phyloP scores from a whole-genome alignment of 1,140 invertebrate genomes.

The Drosophila mauritiana region DNA sequence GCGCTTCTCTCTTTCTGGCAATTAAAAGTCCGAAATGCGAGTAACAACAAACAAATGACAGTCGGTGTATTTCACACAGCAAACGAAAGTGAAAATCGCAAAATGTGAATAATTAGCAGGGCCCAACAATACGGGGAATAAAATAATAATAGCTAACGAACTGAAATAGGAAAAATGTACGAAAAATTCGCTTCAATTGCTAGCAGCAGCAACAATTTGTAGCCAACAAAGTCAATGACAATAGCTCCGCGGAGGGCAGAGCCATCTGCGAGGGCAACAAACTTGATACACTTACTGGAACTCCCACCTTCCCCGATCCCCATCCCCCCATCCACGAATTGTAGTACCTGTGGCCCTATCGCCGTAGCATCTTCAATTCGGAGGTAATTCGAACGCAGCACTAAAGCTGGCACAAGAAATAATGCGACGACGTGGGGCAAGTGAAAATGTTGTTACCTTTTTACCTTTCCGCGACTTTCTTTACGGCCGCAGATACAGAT shows the following conservation, averaged over 20 bases:
- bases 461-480: slow-evolving; percentile 66
- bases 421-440: slow-evolving; percentile 66
- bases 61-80: slow-evolving; percentile 73
- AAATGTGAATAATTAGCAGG: slow-evolving; percentile 81
- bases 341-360: slow-evolving; percentile 38
- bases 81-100: slow-evolving; percentile 79
- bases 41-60: slow-evolving; percentile 79
- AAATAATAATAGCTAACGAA: slow-evolving; percentile 76
- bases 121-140: slow-evolving; percentile 61
- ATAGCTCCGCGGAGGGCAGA: slow-evolving; percentile 52
- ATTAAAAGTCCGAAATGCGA: slow-evolving; percentile 79
- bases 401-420: slow-evolving; percentile 50
- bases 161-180: slow-evolving; percentile 74
- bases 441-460: slow-evolving; percentile 78
- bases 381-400: slow-evolving; percentile 62
- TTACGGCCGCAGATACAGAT: slow-evolving; percentile 30
- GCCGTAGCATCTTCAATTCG: slow-evolving; percentile 67
- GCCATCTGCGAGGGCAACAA: slow-evolving; percentile 58
- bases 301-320: neutral
- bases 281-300: slow-evolving; percentile 30
- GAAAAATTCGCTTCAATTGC: slow-evolving; percentile 69
- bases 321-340: neutral
- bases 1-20: slow-evolving; percentile 48
- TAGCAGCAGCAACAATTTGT: slow-evolving; percentile 49
- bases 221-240: slow-evolving; percentile 73